Conservation (phyloP, 2,888 invertebrate genomes). For the Liposcelis brunnea region DNA sequence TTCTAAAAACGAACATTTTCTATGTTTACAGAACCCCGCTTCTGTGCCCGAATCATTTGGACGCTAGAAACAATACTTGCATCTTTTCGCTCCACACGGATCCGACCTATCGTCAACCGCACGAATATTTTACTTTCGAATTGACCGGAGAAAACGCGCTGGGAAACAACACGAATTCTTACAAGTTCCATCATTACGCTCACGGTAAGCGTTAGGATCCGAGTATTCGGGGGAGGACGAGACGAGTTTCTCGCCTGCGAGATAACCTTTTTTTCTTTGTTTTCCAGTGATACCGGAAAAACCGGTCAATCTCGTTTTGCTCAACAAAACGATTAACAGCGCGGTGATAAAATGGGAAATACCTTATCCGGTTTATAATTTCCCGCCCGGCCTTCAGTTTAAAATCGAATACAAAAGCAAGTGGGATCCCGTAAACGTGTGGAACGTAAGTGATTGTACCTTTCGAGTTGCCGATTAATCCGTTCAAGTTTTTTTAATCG, state of each 20-base stretch:
- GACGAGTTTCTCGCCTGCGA: too few species aligned
- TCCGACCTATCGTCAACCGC: slow-evolving; percentile 36
- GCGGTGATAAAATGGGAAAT: slow-evolving; percentile 32
- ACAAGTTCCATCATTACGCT: slow-evolving; percentile 39
- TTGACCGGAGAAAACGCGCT: slow-evolving; percentile 43
- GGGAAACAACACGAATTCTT: slow-evolving; percentile 33
- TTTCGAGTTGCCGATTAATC: slow-evolving; percentile 11
- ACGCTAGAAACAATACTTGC: slow-evolving; percentile 25
- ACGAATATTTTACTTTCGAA: slow-evolving; percentile 36
- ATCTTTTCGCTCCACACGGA: slow-evolving; percentile 31
- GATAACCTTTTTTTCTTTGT: too few species aligned
- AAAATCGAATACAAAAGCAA: slow-evolving; percentile 34
- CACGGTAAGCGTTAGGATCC: too few species aligned
- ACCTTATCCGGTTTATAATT: slow-evolving; percentile 29
- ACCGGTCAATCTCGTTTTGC: slow-evolving; percentile 29
- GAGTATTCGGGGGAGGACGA: too few species aligned
- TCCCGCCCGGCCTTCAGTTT: slow-evolving; percentile 32
- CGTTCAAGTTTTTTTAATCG: too few species aligned
- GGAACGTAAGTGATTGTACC: slow-evolving; percentile 26
- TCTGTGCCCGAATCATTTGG: slow-evolving; percentile 20
- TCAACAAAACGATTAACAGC: slow-evolving; percentile 30
- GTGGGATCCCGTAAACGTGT: slow-evolving; percentile 27
- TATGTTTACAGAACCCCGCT: slow-evolving; percentile 14
- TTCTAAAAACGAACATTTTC: slow-evolving; percentile 6
- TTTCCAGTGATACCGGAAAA: slow-evolving; percentile 31